Base-by-base conservation (phyloP, 2,888 invertebrate species). In the Plebejus melissa region DNA sequence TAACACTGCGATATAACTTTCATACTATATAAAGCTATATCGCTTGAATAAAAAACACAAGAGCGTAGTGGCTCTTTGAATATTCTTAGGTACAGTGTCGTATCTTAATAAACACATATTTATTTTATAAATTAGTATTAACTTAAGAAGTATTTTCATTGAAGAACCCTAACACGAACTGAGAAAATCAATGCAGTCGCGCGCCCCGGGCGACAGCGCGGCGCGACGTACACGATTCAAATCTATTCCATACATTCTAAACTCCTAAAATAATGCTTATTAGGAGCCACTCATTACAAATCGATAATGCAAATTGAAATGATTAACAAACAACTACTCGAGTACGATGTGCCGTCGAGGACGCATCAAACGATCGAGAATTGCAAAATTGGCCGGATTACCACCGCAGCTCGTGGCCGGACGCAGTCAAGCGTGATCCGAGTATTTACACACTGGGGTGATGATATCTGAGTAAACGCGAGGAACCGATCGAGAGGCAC, bases 381-480 rank as follows among this genome's bases (percentile, higher is more conserved):
- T 72, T 32, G 72, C 72, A 72, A 72, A 72, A 72, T 72, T 72
- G 50, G 72, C 72, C 72, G 28, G 72, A 72, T 72, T 13, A 72
- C 71, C 28, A 16, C 32, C 16, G 13, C 32, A 32, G 13, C 13
- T 5, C 4, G 72, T 6, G 32, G 72, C 72, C 50, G 22, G 32
- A 36, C 46, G 41, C 71, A 71, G 32, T 54, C 50, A 32, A 22
- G 54, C 50, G 28, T 50, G 72, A 28, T 11, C 32, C 1, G 28
- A 72, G 72, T 72, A 32, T 72, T 72, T 28, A 72, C 72, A 28
- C 32, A 22, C 72, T 16, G 36, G 72, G 72, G 32, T 32, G 50
- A 54, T 36, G 11, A 50, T 50, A 32, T 71, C 22, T 50, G 54
- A 72, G 32, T 6, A 16, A 50, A 13, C 72, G 50, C 50, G 50